Base-by-base conservation (phyloP, 2,797 vertebrate genomes). In the Poliocrania exsul region DNA sequence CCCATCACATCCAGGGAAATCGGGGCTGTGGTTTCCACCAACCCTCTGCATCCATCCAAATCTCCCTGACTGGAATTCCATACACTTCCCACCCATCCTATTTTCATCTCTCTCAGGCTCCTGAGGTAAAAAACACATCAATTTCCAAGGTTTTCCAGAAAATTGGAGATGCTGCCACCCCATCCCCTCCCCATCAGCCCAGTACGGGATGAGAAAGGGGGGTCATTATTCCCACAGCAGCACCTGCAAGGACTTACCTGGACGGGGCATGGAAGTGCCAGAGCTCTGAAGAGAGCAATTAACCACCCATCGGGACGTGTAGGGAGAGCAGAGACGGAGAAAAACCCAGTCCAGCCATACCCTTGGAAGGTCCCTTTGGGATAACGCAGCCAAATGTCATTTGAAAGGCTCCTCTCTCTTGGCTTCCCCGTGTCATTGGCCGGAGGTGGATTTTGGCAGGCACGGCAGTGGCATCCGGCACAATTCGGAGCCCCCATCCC, bases 301-400 rank as follows among this genome's bases (percentile, higher is more conserved):
- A 51, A 65, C 53, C 61, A 51, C 74, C 21, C 31, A 3, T 7
- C 57, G 92, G 81, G 77, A n/a, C 2, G 83, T 9, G 82, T 0
- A 17, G 58, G 81, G 51, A 33, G 23, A 60, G 56, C 7, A 2
- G 35, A 70, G 78, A 15, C 0, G 29, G 31, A 25, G 65, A 42
- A 19, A 26, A 3, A 17, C 3, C 11, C 31, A 16, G 54, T 64
- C 73, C 85, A 17, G 70, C 72, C 87, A 10, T 92, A 82, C 70
- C 92, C 89, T 65, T 3, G 92, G 5, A 29, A 90, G 82, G 79
- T 73, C 88, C 86, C 88, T 80, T 51, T 47, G 81, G 94, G 94
- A 60, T 51, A 65, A 47, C 4, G 60, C 69, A 3, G 82, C 10
- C 86, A 44, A 44, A 7, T 66, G 91, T 70, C 95, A 84, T 53